Conservation (phyloP, 1,140 invertebrate species). For the Microplitis demolitor region DNA sequence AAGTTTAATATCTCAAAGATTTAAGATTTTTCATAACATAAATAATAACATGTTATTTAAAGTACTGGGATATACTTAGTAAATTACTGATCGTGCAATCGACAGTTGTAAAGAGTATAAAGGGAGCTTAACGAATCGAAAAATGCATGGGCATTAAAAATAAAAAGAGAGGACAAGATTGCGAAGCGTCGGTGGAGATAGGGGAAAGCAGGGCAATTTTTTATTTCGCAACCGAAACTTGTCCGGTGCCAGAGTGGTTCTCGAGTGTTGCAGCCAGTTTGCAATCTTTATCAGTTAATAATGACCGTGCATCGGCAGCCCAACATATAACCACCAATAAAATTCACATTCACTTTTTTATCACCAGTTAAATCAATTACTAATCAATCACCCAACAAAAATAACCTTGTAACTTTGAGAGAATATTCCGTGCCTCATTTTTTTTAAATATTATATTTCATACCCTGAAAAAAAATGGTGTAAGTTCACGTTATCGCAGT, state of each 20-base stretch:
- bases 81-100: neutral
- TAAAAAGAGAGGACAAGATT: neutral
- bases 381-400: too few relatives aligned
- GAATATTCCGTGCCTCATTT: neutral
- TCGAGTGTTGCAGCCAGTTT: slow-evolving; percentile 5
- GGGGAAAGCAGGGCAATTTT: slow-evolving; percentile 28
- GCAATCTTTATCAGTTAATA: slow-evolving; percentile 16
- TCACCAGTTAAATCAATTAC: neutral
- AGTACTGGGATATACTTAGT: neutral
- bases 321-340: neutral
- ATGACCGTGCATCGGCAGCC: neutral
- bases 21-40: too few relatives aligned
- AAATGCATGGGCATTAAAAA: slow-evolving; percentile 25
- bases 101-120: neutral
- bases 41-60: too few relatives aligned
- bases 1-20: too few relatives aligned
- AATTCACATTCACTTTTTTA: slow-evolving; percentile 8
- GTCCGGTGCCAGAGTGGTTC: neutral
- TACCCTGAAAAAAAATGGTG: too few relatives aligned
- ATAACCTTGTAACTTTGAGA: neutral
- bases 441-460: too few relatives aligned
- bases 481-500: too few relatives aligned
- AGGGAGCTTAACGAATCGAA: slow-evolving; percentile 26
- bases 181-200: slow-evolving; percentile 22
- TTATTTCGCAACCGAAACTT: slow-evolving; percentile 24